Evolutionary conservation across 1,140 invertebrate species (phyloP), one percentile per base, ranked within the genome.

Genomic region (Psix sp.): DNA sequence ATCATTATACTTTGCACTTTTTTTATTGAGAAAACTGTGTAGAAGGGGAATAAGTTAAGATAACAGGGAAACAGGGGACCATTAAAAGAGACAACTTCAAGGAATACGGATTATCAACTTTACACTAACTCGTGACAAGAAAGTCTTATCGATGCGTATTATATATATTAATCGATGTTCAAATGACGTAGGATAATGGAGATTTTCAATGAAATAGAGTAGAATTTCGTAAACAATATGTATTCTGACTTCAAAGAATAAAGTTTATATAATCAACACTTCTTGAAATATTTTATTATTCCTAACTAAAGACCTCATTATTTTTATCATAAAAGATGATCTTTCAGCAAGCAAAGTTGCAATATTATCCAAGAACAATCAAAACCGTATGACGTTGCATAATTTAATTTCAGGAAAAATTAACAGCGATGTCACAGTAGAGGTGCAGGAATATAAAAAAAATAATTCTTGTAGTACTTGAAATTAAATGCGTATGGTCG

Each of bases 391-490:
- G 39, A 39, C 13, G 26, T 60, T 60, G 65, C 48, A 40, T 54
- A 45, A 60, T 68, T 52, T 39, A 60, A 54, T 68, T 59, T 31
- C 21, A 68, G 29, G 48, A 54, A 62, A 70, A 62, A 70, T 56
- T n/a, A n/a, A 62, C 35, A 31, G 56, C 35, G 10, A n/a, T 31
- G 26, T 62, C 57, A 48, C 24, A 16, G n/a, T 16, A 31, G 11
- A 38, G 29, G 15, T 51, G 48, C 48, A 54, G 13, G 42, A 51
- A 43, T 63, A 51, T 40, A 63, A 71, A 57, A 52, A 65, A 45
- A 65, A 59, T 65, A 65, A 71, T 65, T 51, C 33, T 59, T 33
- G 10, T 26, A 59, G 18, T 57, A 43, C 29, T 52, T 14, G 60
- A 45, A 43, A 54, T 45, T 65, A 59, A 72, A 56, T 65, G 43